A percentile compares a stretch with the other conserved stretches of the same genome.
phyloP scores from a whole-genome alignment of 1,140 invertebrate species.

The Polyergus mexicanus region DNA sequence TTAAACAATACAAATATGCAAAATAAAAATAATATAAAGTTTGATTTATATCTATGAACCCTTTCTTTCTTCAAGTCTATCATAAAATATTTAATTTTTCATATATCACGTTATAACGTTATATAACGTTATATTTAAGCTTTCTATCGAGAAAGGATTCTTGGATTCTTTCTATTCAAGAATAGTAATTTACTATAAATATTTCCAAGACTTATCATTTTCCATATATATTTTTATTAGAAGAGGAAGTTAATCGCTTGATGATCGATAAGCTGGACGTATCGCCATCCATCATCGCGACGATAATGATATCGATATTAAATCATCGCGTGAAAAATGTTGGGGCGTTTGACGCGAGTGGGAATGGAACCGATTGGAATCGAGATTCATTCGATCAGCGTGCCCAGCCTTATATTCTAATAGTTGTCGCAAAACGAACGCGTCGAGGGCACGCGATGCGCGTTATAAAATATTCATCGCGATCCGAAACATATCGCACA shows the following conservation, averaged over 20 bases:
- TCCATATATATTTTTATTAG: not conserved
- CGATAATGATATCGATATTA: slow-evolving; percentile 61
- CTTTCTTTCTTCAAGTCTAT: not conserved
- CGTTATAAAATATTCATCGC: slow-evolving; percentile 13
- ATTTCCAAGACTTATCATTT: not conserved
- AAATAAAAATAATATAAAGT: not conserved
- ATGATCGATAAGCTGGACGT: slow-evolving; percentile 17
- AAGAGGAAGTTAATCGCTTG: slow-evolving; percentile 24
- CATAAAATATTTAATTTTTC: not conserved
- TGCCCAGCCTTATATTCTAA: slow-evolving; percentile 39
- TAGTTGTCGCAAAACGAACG: slow-evolving; percentile 42
- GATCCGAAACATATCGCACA: slow-evolving; percentile 34
- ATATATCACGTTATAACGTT: too few species aligned
- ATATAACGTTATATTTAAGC: not conserved
- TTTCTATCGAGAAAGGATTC: not conserved
- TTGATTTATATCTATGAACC: not conserved
- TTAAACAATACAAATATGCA: not conserved
- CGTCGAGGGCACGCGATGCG: slow-evolving; percentile 43
- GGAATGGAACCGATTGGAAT: slow-evolving; percentile 51
- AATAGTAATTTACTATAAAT: not conserved
- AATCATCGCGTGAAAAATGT: slow-evolving; percentile 13
- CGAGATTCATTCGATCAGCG: slow-evolving; percentile 62
- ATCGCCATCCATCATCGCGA: slow-evolving; percentile 43
- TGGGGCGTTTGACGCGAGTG: not conserved
- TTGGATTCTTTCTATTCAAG: not conserved